These are phyloP conservation scores for Nixonia krombeini DNA, from an alignment of 1,140 invertebrate genomes.

Conservation along the genomic window DNA sequence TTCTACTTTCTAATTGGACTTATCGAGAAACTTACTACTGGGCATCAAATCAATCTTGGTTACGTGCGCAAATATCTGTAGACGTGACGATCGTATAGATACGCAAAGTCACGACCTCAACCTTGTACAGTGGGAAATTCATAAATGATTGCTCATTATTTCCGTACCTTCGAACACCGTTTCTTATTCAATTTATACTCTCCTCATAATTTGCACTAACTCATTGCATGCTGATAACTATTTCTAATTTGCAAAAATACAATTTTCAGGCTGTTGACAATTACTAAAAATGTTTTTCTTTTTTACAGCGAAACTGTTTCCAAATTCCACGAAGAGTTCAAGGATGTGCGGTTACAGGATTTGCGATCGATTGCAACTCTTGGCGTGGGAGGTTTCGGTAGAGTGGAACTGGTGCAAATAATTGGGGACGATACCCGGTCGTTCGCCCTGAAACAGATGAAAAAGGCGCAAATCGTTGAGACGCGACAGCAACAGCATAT, in stretches of 20 bases:
- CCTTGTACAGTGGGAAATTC: slow-evolving; percentile 5
- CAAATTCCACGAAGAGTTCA: slow-evolving; percentile 91
- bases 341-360: slow-evolving; percentile 86
- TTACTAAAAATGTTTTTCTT: slow-evolving; percentile 3
- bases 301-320: too few species aligned
- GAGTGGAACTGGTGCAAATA: slow-evolving; percentile 96
- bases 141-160: too few species aligned
- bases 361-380: slow-evolving; percentile 91
- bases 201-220: too few species aligned
- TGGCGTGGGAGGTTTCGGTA: slow-evolving; percentile 97
- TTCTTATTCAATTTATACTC: too few species aligned
- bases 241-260: too few species aligned
- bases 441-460: slow-evolving; percentile 98
- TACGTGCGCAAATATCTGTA: neutral
- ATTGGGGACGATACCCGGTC: slow-evolving; percentile 84
- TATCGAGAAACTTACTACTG: slow-evolving; percentile 14
- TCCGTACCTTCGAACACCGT: too few species aligned
- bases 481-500: slow-evolving; percentile 99
- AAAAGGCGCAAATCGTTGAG: slow-evolving; percentile 98
- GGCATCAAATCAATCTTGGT: slow-evolving; percentile 6
- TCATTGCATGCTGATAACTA: too few species aligned
- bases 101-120: slow-evolving; percentile 8
- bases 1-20: slow-evolving; percentile 48
- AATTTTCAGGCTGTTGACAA: too few species aligned
- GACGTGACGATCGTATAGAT: slow-evolving; percentile 8